Conservation (phyloP, 2,797 vertebrate species). For the Sebastes nivosus region DNA sequence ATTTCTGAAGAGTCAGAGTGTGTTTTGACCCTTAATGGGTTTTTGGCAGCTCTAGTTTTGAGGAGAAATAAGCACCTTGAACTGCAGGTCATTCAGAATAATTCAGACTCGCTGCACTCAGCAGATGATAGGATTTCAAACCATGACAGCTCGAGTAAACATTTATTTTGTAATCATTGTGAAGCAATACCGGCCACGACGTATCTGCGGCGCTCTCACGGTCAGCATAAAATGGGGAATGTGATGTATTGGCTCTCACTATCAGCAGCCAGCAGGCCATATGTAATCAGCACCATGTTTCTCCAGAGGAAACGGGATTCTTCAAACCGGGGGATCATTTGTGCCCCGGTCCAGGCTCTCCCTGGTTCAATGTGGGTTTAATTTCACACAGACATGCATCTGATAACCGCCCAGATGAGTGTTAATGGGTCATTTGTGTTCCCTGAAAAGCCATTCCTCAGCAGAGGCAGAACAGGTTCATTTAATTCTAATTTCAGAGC, state of each 20-base stretch:
- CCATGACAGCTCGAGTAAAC: conserved; percentile 46
- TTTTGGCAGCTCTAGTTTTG: neutral
- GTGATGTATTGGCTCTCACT: conserved; percentile 42
- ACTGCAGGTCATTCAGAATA: conserved; percentile 12
- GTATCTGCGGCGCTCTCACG: neutral
- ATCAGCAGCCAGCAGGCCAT: conserved; percentile 52
- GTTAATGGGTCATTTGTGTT: conserved; percentile 47
- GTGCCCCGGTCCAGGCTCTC: conserved; percentile 19
- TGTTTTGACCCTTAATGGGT: neutral
- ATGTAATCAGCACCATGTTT: conserved; percentile 45
- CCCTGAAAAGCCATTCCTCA: conserved; percentile 18
- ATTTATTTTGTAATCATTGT: conserved; percentile 55
- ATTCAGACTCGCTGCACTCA: conserved; percentile 32
- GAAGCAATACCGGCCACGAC: conserved; percentile 8
- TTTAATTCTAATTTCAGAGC: conserved; percentile 27
- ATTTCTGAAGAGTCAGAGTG: neutral
- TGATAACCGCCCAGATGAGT: conserved; percentile 45
- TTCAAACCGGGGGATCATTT: conserved; percentile 36
- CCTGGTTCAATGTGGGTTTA: conserved; percentile 30
- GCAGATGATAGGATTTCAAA: conserved; percentile 60
- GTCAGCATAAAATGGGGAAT: conserved; percentile 53
- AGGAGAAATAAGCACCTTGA: neutral
- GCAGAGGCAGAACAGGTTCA: conserved; percentile 20
- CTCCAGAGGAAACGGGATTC: conserved; percentile 45
- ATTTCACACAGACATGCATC: conserved; percentile 52